These are phyloP conservation scores for Chaunax sp. DNA, from an alignment of 2,797 vertebrate species.

Conservation along the genomic window DNA sequence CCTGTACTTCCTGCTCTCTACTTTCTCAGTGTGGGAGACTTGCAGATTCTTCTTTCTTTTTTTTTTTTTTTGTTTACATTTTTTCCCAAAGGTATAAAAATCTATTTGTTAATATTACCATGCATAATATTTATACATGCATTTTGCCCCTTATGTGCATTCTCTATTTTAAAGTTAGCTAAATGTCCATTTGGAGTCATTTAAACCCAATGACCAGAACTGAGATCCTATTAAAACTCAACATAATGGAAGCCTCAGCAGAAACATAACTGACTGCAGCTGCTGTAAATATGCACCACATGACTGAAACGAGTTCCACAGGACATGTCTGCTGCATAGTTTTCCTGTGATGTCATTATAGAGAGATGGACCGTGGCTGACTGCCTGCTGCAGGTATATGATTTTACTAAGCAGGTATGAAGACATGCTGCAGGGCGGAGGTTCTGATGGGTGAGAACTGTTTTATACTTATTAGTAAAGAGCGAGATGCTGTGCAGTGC, in stretches of 20 bases:
- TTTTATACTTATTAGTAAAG: background rate
- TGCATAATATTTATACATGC: constrained; percentile 4
- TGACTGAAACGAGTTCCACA: background rate
- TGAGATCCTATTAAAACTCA: constrained; percentile 2
- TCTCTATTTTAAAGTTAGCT: background rate
- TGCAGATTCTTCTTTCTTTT: too few relatives aligned
- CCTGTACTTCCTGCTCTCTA: too few relatives aligned
- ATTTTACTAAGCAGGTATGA: constrained; percentile 15
- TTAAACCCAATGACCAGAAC: background rate
- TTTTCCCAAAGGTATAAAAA: background rate
- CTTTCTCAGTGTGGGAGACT: too few relatives aligned
- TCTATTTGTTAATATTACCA: background rate
- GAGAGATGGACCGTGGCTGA: constrained; percentile 13
- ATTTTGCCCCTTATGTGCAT: background rate
- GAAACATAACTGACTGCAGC: background rate
- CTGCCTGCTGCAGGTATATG: constrained; percentile 5
- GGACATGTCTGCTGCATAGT: background rate
- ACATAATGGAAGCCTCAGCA: background rate
- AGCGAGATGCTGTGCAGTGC: background rate
- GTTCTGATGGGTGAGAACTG: constrained; percentile 1
- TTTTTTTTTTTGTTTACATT: too few relatives aligned
- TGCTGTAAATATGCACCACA: constrained; percentile 9
- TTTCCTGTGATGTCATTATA: constrained; percentile 10
- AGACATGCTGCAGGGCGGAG: background rate
- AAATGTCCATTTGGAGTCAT: background rate